Base-by-base conservation (phyloP, 1,140 invertebrate genomes). In the Pseudomyrmex pallidus region DNA sequence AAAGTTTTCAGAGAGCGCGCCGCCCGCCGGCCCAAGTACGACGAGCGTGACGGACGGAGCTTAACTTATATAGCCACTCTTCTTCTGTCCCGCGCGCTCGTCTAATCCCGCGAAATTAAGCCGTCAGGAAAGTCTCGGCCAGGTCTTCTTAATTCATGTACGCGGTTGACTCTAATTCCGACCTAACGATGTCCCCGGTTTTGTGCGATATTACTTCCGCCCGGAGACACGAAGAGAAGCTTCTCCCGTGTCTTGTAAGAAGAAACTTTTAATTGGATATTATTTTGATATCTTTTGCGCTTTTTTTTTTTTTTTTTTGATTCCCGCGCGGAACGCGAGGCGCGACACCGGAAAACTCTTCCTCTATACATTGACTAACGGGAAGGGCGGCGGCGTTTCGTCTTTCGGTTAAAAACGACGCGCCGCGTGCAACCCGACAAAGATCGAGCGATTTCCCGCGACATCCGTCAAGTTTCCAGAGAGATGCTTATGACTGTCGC, bases 251-350 rank as follows among this genome's bases (percentile, higher is more conserved):
- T 66, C 64, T 54, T 35, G 59, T 35, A 35, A 0, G 22, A 17
- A 64, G 35, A 68, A 76, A 83, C 84, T 83, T 86, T 86, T 77
- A 85, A 85, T 85, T 84, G 82, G 72, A 85, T 76, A 76, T 35
- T 35, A 35, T 76, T 76, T 76, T 76, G 74, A 64, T 64, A 76
- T 76, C 61, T 76, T 46, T 76, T 54, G 64, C 61, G 22, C 44
- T 35, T 35, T 25, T 7, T 35, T 25, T 25, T 25, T 25, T 25
- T 35, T 35, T 35, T 35, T 35, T 35, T 7, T 35, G 35, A 5
- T 35, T 35, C 7, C 0, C 7, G 4, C 35, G 7, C 35, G 35
- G 35, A 7, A 35, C 4, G 20, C n/a, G 15, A 48, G 50, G 48
- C 48, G 52, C 20, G 46, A 50, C 13, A 44, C 1, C 5, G 35